Base-by-base conservation (phyloP, 64 coral and sea anemone species). In the Pachyseris speciosa region DNA sequence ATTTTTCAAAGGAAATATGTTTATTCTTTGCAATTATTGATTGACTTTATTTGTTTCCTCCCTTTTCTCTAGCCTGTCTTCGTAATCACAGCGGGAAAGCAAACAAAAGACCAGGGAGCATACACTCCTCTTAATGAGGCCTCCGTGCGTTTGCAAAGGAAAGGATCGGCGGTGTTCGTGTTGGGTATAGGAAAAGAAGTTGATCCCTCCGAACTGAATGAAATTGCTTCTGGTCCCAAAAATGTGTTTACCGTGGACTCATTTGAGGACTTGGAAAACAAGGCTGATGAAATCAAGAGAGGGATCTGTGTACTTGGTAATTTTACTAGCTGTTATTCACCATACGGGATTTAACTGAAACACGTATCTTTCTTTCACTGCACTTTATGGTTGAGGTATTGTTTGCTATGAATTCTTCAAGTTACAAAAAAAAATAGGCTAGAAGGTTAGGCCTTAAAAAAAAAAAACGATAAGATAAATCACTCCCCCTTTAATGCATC, bases 31-130 rank as follows among this genome's bases (percentile, higher is more conserved):
- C 3, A 1, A 9, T 27, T 27, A 0, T 30, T 58, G 19, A 26
- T 31, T 36, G 10, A 19, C 7, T 33, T 22, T 7, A 9, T 80
- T 33, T n/a, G 0, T 80, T 50, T 33, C 4, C 57, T 78, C 11
- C n/a, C n/a, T 15, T 10, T 81, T 38, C 1, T 0, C 19, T 7
- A 92, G 89, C 67, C 55, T 5, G 50, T 92, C 20, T 10, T 92
- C n/a, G 89, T 92, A 2, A 41, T 92, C 9, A 84, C 80, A 0
- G 68, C 83, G 60, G 89, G 89, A 40, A 84, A 48, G 40, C 89
- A 92, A 64, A 92, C 89, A 28, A 92, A 17, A 74, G 69, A 59
- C 32, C 0, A 64, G 36, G 87, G 87, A 61, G 32, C 9, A 13
- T 64, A 38, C 37, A 92, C 89, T 16, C 17, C 65, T 16, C 67